Conservation (phyloP, 2,888 invertebrate species). For the Andrena trimmerana region DNA sequence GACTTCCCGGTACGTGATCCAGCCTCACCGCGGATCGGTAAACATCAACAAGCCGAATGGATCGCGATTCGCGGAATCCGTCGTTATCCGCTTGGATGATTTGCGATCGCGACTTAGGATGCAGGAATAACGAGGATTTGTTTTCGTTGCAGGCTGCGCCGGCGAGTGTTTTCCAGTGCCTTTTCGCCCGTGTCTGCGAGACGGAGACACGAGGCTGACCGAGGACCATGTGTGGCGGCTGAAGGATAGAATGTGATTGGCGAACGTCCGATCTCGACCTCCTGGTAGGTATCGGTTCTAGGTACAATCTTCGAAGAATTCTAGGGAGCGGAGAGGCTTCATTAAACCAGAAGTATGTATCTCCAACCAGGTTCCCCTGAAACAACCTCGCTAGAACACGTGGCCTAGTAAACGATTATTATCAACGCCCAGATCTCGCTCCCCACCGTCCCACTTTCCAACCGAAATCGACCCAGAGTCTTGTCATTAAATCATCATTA, state of each 20-base stretch:
- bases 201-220: constrained; percentile 16
- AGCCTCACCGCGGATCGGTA: constrained; percentile 10
- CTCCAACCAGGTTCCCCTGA: too few species aligned
- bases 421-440: too few species aligned
- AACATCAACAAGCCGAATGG: constrained; percentile 6
- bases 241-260: constrained; percentile 14
- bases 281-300: constrained; percentile 33
- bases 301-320: not conserved
- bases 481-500: too few species aligned
- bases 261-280: constrained; percentile 33
- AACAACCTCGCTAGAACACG: too few species aligned
- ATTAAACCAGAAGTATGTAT: too few species aligned
- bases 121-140: constrained; percentile 2
- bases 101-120: not conserved
- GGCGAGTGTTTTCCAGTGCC: constrained; percentile 3
- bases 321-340: too few species aligned
- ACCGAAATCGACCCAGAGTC: too few species aligned
- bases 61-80: not conserved
- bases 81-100: not conserved
- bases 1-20: constrained; percentile 57
- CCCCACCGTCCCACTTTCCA: too few species aligned
- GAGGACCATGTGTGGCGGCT: not conserved
- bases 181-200: constrained; percentile 3
- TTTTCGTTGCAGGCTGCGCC: constrained; percentile 20
- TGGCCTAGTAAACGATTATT: too few species aligned